Conservation (phyloP, 2,113 vertebrate species). For the Ceyx cyanopectus region DNA sequence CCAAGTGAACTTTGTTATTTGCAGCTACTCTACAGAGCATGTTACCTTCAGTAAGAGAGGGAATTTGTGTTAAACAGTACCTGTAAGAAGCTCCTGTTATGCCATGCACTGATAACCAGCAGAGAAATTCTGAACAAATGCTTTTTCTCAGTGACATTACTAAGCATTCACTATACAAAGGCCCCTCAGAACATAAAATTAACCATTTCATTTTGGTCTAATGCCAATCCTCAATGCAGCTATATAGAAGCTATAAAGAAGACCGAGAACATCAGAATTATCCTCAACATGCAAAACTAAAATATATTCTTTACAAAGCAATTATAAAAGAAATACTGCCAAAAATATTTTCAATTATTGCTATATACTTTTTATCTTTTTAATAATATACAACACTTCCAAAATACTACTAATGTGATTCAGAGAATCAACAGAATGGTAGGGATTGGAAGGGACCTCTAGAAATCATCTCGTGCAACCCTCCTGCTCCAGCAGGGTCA, state of each 20-base stretch:
- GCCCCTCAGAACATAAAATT: neutral
- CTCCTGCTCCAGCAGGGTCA: neutral
- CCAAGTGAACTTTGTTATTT: neutral
- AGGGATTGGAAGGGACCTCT: neutral
- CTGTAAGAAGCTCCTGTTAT: neutral
- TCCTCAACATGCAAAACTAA: neutral
- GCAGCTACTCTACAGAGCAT: neutral
- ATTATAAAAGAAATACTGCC: neutral
- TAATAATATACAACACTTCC: neutral
- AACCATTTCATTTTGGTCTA: neutral
- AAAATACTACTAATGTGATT: neutral
- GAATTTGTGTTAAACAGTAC: neutral
- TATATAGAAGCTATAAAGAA: neutral
- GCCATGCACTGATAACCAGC: neutral
- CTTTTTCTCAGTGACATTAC: neutral
- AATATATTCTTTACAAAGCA: neutral
- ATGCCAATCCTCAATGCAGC: neutral
- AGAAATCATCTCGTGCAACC: neutral
- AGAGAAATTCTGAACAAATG: neutral
- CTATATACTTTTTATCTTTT: neutral
- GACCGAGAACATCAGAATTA: neutral
- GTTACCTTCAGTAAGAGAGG: neutral
- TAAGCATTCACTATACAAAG: neutral
- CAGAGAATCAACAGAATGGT: neutral
- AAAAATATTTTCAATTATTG: neutral